These are phyloP conservation scores for Cephalopterus ornatus DNA, from an alignment of 2,113 vertebrate genomes.

Conservation along the genomic window DNA sequence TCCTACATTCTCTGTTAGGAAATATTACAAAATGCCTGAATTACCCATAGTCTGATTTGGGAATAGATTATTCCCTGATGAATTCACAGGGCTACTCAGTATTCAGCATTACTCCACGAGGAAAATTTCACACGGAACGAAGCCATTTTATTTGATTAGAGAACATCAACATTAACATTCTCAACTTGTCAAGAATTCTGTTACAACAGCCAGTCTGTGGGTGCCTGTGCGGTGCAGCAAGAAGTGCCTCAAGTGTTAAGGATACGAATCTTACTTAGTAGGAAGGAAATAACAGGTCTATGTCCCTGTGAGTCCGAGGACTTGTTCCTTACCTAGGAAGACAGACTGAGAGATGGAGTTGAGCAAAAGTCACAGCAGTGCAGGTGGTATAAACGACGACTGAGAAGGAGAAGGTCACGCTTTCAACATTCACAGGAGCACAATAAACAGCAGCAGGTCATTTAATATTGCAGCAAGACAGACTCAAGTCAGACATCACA, in stretches of 20 bases:
- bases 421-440: rapidly evolving
- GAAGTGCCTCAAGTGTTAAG: neutral
- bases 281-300: neutral
- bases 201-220: neutral
- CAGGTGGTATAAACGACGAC: neutral
- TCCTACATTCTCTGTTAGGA: neutral
- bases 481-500: too few species aligned
- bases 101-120: neutral
- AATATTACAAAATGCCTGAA: neutral
- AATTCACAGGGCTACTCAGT: neutral
- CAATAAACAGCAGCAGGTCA: neutral
- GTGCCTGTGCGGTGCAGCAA: neutral
- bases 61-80: neutral
- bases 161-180: neutral
- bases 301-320: neutral
- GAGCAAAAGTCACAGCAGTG: neutral
- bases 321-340: neutral
- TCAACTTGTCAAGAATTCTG: neutral
- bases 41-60: neutral
- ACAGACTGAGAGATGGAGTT: neutral
- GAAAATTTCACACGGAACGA: neutral
- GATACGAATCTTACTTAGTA: neutral
- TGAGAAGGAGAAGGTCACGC: neutral
- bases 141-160: neutral
- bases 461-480: neutral